These are phyloP conservation scores for Prunella himalayana DNA, from an alignment of 2,113 vertebrate genomes.

Conservation along the genomic window DNA sequence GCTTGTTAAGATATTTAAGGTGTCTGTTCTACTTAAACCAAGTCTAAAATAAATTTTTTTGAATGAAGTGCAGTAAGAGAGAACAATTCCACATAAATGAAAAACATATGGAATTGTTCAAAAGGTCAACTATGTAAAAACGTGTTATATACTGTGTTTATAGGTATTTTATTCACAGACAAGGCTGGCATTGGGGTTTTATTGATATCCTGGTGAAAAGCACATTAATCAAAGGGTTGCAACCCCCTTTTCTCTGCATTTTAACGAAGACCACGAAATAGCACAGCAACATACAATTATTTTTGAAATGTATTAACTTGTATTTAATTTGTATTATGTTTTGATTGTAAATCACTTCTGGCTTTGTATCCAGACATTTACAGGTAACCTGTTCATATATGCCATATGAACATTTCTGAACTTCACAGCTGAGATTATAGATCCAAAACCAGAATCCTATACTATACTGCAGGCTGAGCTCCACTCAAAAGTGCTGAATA, in stretches of 20 bases:
- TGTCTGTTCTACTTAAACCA: conserved; percentile 71
- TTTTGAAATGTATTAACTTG: neutral
- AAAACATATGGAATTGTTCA: conserved; percentile 69
- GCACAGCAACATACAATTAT: neutral
- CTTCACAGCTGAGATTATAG: neutral
- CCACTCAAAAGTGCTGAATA: neutral
- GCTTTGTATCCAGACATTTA: neutral
- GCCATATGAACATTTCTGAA: neutral
- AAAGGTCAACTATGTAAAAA: conserved; percentile 67
- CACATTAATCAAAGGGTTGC: neutral
- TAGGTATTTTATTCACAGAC: conserved; percentile 60
- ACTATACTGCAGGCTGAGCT: neutral
- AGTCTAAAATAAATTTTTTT: neutral
- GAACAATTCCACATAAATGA: conserved; percentile 67
- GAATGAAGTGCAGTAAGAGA: conserved; percentile 48
- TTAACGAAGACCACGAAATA: neutral
- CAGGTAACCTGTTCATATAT: neutral
- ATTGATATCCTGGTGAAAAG: conserved; percentile 52
- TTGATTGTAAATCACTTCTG: neutral
- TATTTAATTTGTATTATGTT: neutral
- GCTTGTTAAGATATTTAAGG: conserved; percentile 69
- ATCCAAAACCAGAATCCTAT: neutral
- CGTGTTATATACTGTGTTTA: conserved; percentile 60
- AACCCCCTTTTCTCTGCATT: neutral
- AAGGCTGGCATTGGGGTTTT: conserved; percentile 31